Evolutionary conservation across 2,797 vertebrate species (phyloP), one percentile per base, ranked within the genome.

Genomic region (Kryptolebias ocellatus): DNA sequence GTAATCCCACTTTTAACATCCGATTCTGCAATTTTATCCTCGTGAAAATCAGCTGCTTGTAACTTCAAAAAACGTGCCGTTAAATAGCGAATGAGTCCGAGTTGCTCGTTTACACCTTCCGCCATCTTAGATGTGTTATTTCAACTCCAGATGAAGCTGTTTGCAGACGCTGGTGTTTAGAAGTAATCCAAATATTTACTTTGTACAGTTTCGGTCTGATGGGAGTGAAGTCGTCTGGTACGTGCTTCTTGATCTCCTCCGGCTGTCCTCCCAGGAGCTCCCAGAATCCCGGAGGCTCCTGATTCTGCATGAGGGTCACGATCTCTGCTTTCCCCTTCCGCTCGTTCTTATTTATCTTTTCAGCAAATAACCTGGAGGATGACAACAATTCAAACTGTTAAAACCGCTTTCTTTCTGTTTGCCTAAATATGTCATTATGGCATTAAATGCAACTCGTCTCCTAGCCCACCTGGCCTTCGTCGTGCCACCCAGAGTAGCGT

Each of bases 331-430:
- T 98, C 50, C 96, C 94, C 72, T 99, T 99, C 15, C 98, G 91
- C 78, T 99, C 97, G 0, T 99, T 99, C 87, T 99, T 99, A 84
- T 98, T 99, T 56, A 99, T 98, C 91, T 99, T 99, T 87, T 99
- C 98, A 0, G 96, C 95, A 60, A 99, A 99, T 53, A 99, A 92
- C 86, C 98, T 99, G 76, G 3, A 29, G 17, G 28, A 75, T 1
- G 16, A 63, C 56, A 73, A 64, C 2, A 6, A 42, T 42, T 42
- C 11, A 42, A 42, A 2, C 4, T 4, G 34, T 24, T 44, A 34
- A 18, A 20, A 15, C 2, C 1, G 14, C 16, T 50, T 20, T 45
- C n/a, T 24, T 16, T 12, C 17, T 18, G 11, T 53, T 20, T 24
- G 27, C 11, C 39, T 42, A 12, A 42, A 42, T 12, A 14, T 14